A percentile compares a stretch with the other conserved stretches of the same genome.
Evolutionary conservation across 2,888 invertebrate genomes (phyloP).

Genomic region (Galeruca laticollis): DNA sequence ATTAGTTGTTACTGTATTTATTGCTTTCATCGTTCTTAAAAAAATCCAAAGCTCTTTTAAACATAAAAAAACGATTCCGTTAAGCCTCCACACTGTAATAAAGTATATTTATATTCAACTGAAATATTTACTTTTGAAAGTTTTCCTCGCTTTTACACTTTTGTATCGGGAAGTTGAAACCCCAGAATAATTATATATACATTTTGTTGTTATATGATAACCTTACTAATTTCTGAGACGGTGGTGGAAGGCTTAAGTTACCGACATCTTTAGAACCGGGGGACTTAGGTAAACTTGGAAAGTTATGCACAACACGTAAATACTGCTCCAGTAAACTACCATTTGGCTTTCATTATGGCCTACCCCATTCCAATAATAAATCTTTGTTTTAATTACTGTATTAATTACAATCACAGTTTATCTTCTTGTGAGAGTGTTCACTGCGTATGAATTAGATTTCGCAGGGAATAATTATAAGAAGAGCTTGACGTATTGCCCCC

Average conservation of each 20-base stretch:
- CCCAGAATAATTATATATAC: slow-evolving; percentile 43
- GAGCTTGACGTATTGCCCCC: slow-evolving; percentile 36
- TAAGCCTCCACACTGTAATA: slow-evolving; percentile 11
- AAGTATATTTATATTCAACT: slow-evolving; percentile 29
- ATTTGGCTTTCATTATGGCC: slow-evolving; percentile 65
- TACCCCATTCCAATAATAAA: slow-evolving; percentile 63
- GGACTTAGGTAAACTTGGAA: slow-evolving; percentile 67
- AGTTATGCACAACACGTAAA: slow-evolving; percentile 68
- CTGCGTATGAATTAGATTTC: slow-evolving; percentile 60
- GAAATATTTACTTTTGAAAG: slow-evolving; percentile 27
- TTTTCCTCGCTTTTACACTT: slow-evolving; percentile 24
- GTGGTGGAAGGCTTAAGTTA: slow-evolving; percentile 64
- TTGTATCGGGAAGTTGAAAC: slow-evolving; percentile 35
- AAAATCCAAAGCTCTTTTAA: not conserved
- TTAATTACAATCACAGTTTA: slow-evolving; percentile 64
- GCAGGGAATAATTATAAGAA: slow-evolving; percentile 57
- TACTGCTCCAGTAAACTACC: slow-evolving; percentile 63
- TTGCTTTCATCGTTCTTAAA: not conserved
- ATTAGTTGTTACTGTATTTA: too few relatives aligned
- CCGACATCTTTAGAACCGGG: slow-evolving; percentile 66
- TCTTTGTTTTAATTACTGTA: slow-evolving; percentile 66
- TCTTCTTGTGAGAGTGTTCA: slow-evolving; percentile 53
- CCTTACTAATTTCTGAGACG: slow-evolving; percentile 61
- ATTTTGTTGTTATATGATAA: slow-evolving; percentile 49
- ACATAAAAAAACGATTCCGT: not conserved